phyloP scores from a whole-genome alignment of 2,888 invertebrate genomes.

The Cantharis nigra region DNA sequence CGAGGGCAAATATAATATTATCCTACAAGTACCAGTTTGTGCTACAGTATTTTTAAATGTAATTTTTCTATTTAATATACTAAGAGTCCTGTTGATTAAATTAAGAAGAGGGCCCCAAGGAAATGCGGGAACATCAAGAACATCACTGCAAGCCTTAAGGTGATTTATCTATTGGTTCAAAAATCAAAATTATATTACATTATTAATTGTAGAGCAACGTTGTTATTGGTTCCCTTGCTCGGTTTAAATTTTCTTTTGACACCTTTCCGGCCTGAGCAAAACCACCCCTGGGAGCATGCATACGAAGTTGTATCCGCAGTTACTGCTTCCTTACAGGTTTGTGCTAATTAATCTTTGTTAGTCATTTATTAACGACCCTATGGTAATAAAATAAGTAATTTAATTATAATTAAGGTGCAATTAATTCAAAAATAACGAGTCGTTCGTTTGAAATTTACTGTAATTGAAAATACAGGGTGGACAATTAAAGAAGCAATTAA shows the following conservation, averaged over 20 bases:
- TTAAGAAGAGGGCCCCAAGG: constrained; percentile 73
- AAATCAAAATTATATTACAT: background rate
- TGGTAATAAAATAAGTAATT: background rate
- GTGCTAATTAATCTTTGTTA: constrained; percentile 8
- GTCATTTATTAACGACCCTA: background rate
- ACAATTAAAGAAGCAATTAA: background rate
- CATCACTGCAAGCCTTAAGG: constrained; percentile 78
- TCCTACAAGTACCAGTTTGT: constrained; percentile 78
- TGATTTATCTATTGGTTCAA: constrained; percentile 49
- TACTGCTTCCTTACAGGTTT: constrained; percentile 84
- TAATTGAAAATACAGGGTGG: background rate
- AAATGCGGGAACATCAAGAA: constrained; percentile 66
- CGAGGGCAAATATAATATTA: constrained; percentile 68
- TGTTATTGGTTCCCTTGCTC: constrained; percentile 87
- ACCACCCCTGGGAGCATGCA: constrained; percentile 73
- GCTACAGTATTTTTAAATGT: constrained; percentile 81
- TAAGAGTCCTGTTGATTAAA: constrained; percentile 83
- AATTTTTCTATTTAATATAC: constrained; percentile 86
- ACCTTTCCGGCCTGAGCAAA: constrained; percentile 76
- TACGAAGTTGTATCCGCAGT: constrained; percentile 87
- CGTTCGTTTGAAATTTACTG: background rate
- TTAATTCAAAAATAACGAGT: background rate
- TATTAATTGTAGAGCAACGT: constrained; percentile 69
- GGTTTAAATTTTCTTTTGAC: constrained; percentile 90
- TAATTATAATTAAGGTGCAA: background rate